These are phyloP conservation scores for Cabera pusaria DNA, from an alignment of 2,888 invertebrate genomes.

Conservation along the genomic window DNA sequence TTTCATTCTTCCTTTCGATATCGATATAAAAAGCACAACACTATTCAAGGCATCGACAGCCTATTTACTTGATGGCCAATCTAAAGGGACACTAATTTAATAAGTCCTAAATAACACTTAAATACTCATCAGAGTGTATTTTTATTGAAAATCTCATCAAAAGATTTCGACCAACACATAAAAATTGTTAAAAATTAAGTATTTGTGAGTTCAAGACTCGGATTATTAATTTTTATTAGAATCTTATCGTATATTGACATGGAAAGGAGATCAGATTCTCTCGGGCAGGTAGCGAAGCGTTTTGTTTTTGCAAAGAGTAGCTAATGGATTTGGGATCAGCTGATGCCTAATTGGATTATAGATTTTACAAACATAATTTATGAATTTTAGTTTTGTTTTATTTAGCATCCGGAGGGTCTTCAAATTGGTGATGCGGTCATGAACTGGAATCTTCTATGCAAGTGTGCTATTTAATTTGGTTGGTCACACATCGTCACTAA, in stretches of 20 bases:
- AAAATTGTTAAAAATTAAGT: conserved; percentile 20
- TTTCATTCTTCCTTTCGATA: too few relatives aligned
- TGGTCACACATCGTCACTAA: too few relatives aligned
- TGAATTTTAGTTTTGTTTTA: too few relatives aligned
- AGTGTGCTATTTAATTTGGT: too few relatives aligned
- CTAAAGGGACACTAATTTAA: conserved; percentile 22
- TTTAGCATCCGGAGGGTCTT: too few relatives aligned
- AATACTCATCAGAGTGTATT: conserved; percentile 7
- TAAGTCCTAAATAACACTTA: conserved; percentile 19
- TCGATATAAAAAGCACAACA: too few relatives aligned
- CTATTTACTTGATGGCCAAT: conserved; percentile 26
- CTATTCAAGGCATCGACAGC: too few relatives aligned
- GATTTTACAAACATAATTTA: too few relatives aligned
- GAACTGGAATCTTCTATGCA: too few relatives aligned
- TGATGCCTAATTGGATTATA: too few relatives aligned
- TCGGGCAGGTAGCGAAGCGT: conserved; percentile 19
- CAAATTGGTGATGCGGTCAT: too few relatives aligned
- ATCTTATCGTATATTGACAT: conserved; percentile 23
- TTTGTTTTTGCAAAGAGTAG: too few relatives aligned
- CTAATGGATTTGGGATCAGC: conserved; percentile 11
- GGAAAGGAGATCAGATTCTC: conserved; percentile 7
- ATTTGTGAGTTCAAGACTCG: conserved; percentile 19
- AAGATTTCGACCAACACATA: conserved; percentile 17
- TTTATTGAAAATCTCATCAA: conserved; percentile 12
- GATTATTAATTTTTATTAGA: conserved; percentile 19